A percentile compares a stretch with the other conserved stretches of the same genome.
Conservation (phyloP, 2,113 vertebrate species). For the Gyps fulvus region DNA sequence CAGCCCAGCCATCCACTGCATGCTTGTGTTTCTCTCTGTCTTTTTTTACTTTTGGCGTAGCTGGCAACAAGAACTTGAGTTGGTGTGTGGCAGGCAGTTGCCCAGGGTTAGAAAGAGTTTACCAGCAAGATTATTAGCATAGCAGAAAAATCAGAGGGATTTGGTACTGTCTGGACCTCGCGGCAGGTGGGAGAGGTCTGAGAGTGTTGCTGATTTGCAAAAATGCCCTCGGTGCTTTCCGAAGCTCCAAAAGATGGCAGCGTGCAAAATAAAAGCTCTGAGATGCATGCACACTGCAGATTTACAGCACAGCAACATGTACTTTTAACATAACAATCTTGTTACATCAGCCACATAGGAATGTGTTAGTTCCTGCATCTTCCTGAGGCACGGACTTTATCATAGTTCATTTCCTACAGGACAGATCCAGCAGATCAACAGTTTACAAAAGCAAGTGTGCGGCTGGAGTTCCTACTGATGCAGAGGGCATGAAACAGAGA, state of each 20-base stretch:
- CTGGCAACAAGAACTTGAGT: background rate
- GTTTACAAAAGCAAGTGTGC: background rate
- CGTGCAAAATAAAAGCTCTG: background rate
- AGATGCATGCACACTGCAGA: background rate
- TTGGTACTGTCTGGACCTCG: background rate
- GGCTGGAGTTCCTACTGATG: background rate
- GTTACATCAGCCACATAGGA: background rate
- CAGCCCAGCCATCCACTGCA: background rate
- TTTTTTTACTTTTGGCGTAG: background rate
- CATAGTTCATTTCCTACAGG: background rate
- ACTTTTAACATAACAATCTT: background rate
- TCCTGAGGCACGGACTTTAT: rapidly evolving
- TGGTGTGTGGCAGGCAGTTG: rapidly evolving
- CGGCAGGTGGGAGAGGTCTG: background rate
- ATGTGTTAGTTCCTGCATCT: background rate
- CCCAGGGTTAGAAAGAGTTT: background rate
- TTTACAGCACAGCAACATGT: background rate
- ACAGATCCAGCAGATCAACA: background rate
- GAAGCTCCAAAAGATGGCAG: background rate
- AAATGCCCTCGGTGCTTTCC: background rate
- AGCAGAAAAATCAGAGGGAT: background rate
- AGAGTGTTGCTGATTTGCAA: background rate
- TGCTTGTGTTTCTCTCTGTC: background rate
- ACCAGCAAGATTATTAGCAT: background rate
- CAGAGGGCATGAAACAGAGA: background rate